Conservation (phyloP, 2,888 invertebrate species). For the Saturnia pavonia region DNA sequence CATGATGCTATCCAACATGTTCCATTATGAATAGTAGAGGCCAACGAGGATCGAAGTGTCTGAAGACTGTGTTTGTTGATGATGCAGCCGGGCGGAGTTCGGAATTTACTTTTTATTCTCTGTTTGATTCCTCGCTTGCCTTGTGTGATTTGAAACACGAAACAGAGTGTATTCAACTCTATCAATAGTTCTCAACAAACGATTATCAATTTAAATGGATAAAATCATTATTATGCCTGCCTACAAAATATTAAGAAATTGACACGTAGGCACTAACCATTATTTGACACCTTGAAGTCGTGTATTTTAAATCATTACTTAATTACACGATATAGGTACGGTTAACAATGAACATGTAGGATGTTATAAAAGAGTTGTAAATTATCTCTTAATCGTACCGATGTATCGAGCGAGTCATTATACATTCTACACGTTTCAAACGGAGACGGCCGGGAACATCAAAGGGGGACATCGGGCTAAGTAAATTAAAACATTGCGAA, state of each 20-base stretch:
- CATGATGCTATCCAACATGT: conserved; percentile 56
- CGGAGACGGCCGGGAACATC: conserved; percentile 71
- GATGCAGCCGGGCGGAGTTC: conserved; percentile 44
- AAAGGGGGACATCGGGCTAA: conserved; percentile 53
- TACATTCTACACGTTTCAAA: conserved; percentile 45
- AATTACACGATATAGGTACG: conserved; percentile 33
- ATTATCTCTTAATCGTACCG: conserved; percentile 34
- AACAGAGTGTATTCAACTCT: conserved; percentile 56
- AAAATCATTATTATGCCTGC: conserved; percentile 69
- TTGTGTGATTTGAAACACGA: conserved; percentile 58
- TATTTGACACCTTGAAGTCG: conserved; percentile 36
- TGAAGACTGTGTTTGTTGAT: conserved; percentile 56
- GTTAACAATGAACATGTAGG: conserved; percentile 34
- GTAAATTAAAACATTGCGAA: conserved; percentile 79
- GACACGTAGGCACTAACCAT: conserved; percentile 30
- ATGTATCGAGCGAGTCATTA: conserved; percentile 34
- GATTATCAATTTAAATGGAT: conserved; percentile 46
- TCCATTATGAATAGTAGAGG: conserved; percentile 50
- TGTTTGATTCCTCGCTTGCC: conserved; percentile 52
- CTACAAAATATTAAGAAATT: conserved; percentile 55
- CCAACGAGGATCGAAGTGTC: conserved; percentile 52
- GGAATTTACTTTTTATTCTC: conserved; percentile 68
- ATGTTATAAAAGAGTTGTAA: conserved; percentile 33
- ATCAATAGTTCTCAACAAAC: conserved; percentile 61
- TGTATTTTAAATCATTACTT: conserved; percentile 21